phyloP scores from a whole-genome alignment of 2,888 invertebrate species.

The Exephanes ischioxanthus region DNA sequence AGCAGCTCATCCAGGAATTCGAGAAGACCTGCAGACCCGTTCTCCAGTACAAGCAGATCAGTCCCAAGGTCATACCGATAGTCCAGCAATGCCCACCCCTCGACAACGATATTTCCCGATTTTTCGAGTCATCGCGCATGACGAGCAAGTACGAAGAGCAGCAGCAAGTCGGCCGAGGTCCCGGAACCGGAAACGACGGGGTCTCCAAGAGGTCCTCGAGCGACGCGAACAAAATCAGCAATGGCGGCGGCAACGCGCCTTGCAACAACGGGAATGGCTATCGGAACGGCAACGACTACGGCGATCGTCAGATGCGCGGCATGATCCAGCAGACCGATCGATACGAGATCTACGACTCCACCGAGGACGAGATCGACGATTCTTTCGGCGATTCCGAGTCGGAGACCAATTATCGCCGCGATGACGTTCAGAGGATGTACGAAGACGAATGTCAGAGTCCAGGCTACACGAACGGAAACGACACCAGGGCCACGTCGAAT shows the following conservation, averaged over 20 bases:
- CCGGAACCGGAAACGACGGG: conserved; percentile 6
- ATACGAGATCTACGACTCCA: conserved; percentile 71
- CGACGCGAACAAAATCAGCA: conserved; percentile 5
- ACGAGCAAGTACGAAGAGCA: conserved; percentile 71
- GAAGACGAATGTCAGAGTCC: conserved; percentile 57
- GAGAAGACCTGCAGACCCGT: conserved; percentile 88
- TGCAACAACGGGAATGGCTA: conserved; percentile 64
- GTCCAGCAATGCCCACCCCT: conserved; percentile 76
- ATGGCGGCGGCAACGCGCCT: conserved; percentile 41
- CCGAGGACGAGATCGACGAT: conserved; percentile 69
- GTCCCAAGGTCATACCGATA: conserved; percentile 78
- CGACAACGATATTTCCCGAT: conserved; percentile 81
- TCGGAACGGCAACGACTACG: conserved; percentile 4
- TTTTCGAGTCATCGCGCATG: conserved; percentile 77
- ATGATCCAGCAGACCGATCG: conserved; percentile 15
- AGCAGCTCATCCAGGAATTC: conserved; percentile 87
- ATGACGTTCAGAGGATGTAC: conserved; percentile 44
- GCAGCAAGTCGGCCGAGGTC: conserved; percentile 27
- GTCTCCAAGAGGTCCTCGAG: conserved; percentile 37
- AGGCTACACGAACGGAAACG: conserved; percentile 62
- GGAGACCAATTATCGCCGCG: conserved; percentile 62
- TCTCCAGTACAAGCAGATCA: conserved; percentile 86
- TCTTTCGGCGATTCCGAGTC: conserved; percentile 70
- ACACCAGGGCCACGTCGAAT: conserved; percentile 59
- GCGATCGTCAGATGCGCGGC: conserved; percentile 18